These are phyloP conservation scores for Enteromius treurensis DNA, from an alignment of 2,797 vertebrate genomes.

Conservation along the genomic window DNA sequence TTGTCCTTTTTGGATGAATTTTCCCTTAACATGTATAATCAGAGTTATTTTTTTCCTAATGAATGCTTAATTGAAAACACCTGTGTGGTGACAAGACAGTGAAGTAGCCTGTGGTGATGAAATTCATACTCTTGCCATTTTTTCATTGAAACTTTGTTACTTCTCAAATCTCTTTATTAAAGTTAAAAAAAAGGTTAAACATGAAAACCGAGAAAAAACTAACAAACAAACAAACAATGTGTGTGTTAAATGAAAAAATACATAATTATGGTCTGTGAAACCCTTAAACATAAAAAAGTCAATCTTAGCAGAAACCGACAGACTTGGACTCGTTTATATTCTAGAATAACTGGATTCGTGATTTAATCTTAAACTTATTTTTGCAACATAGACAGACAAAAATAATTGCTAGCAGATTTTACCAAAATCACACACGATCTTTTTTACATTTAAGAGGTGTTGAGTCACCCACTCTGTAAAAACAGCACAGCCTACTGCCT, in stretches of 20 bases:
- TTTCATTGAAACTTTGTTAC: not conserved
- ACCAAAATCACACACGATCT: not conserved
- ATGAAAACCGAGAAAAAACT: no score
- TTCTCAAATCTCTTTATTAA: not conserved
- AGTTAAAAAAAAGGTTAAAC: no score
- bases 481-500: not conserved
- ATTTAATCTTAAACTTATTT: not conserved
- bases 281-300: not conserved
- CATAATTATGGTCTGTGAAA: not conserved
- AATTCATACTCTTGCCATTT: no score
- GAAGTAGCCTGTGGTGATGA: not conserved
- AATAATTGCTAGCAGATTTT: slow-evolving; percentile 17
- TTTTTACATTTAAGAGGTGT: not conserved
- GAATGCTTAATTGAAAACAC: not conserved
- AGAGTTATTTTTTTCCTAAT: not conserved
- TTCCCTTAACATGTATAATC: not conserved
- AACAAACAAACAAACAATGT: no score
- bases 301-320: not conserved
- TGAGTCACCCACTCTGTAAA: slow-evolving; percentile 23
- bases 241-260: not conserved
- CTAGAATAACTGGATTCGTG: not conserved
- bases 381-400: not conserved
- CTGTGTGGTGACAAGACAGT: not conserved
- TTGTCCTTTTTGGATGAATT: not conserved
- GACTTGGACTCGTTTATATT: not conserved